Conservation (phyloP, 2,797 vertebrate genomes). For the Phrynocephalus forsythii region DNA sequence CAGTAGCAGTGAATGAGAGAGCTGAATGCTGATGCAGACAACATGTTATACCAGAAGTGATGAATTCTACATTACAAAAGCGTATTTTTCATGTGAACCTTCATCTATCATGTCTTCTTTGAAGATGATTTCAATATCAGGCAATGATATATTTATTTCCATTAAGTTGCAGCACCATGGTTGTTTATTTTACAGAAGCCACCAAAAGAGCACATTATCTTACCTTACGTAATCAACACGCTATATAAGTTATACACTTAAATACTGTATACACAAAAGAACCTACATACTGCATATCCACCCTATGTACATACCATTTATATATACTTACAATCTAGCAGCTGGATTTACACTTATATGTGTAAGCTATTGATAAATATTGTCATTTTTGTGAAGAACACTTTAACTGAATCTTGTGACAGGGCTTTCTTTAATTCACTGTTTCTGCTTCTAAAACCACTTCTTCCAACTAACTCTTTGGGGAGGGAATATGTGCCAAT, state of each 20-base stretch:
- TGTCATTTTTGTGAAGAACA: neutral
- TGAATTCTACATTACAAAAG: neutral
- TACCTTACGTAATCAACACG: neutral
- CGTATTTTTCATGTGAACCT: neutral
- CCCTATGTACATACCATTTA: neutral
- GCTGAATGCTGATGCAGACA: neutral
- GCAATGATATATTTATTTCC: neutral
- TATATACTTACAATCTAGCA: neutral
- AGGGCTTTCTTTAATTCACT: neutral
- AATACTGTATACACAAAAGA: neutral
- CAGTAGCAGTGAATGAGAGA: neutral
- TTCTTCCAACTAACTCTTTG: neutral
- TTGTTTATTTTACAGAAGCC: neutral
- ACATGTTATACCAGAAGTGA: neutral
- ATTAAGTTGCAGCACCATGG: neutral
- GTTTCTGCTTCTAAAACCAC: neutral
- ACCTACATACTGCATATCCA: neutral
- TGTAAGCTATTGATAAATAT: neutral
- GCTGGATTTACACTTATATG: neutral
- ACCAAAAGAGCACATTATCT: neutral
- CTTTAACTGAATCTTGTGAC: neutral
- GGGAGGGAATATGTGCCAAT: neutral
- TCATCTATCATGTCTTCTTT: neutral
- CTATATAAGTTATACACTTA: neutral
- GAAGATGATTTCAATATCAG: neutral